These are phyloP conservation scores for Phrynocephalus guinanensis DNA, from an alignment of 2,797 vertebrate genomes.

Conservation along the genomic window DNA sequence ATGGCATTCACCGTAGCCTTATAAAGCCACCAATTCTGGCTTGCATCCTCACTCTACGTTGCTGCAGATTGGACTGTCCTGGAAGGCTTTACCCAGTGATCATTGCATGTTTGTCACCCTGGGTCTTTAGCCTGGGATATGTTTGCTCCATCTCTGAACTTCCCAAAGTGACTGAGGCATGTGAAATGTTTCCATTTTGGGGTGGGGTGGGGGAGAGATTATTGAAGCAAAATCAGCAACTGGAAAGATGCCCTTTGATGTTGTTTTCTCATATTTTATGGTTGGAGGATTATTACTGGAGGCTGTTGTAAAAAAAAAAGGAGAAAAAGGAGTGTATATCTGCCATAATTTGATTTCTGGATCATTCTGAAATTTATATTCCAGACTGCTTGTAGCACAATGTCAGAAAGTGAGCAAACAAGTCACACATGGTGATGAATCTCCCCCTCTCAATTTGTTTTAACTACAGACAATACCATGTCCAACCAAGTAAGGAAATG, in stretches of 20 bases:
- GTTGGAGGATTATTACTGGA: conserved; percentile 59
- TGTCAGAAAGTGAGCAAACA: conserved; percentile 57
- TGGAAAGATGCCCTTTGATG: conserved; percentile 37
- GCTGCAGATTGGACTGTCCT: not conserved
- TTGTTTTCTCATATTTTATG: conserved; percentile 67
- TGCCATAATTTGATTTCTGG: conserved; percentile 59
- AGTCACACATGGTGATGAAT: conserved; percentile 51
- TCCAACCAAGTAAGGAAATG: conserved; percentile 67
- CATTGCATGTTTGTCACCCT: not conserved
- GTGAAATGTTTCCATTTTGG: conserved; percentile 64
- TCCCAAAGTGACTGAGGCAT: conserved; percentile 9
- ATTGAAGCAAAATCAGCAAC: conserved; percentile 63
- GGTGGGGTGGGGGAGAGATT: too few relatives aligned
- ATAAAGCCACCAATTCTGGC: not conserved
- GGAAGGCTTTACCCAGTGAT: too few relatives aligned
- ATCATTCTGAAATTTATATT: conserved; percentile 53
- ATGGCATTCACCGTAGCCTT: not conserved
- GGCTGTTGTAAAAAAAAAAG: conserved; percentile 12
- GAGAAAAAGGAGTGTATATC: conserved; percentile 64
- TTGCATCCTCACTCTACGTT: not conserved
- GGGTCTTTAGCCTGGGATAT: not conserved
- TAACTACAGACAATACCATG: conserved; percentile 52
- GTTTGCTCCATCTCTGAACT: not conserved
- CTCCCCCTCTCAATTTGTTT: conserved; percentile 53
- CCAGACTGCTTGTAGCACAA: conserved; percentile 53